Evolutionary conservation across 2,113 vertebrate species (phyloP).

Genomic region (Tricholaema leucomelas): DNA sequence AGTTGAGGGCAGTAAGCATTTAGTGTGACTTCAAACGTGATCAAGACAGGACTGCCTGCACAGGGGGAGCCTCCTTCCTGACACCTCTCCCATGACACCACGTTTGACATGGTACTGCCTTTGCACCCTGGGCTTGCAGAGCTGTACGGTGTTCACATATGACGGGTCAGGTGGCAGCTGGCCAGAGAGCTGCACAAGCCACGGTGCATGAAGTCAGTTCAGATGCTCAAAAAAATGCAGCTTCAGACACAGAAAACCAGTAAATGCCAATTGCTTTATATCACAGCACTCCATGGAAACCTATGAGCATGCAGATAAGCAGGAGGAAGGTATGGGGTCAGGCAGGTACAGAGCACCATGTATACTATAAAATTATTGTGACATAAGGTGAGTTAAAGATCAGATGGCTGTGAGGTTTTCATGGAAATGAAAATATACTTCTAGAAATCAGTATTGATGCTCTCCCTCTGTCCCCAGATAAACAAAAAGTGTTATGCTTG

Average conservation of each 20-base stretch:
- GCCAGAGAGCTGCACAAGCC: background rate
- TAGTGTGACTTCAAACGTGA: background rate
- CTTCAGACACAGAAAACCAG: background rate
- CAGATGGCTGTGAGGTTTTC: background rate
- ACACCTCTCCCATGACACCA: background rate
- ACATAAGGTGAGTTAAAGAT: background rate
- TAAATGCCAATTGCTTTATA: background rate
- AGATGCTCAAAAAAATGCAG: background rate
- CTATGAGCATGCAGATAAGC: rapidly evolving
- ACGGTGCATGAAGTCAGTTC: background rate
- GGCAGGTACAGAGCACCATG: background rate
- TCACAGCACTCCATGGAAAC: background rate
- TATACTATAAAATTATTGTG: background rate
- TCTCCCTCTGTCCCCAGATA: background rate
- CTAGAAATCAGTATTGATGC: background rate
- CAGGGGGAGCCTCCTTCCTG: too few species aligned
- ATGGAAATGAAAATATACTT: background rate
- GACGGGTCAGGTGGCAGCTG: background rate
- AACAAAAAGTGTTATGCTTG: background rate
- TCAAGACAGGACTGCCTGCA: rapidly evolving
- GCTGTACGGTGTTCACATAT: background rate
- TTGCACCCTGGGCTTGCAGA: background rate
- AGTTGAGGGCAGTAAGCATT: background rate
- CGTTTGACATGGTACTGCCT: background rate
- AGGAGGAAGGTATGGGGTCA: too few species aligned